These are phyloP conservation scores for Rhogogaster chlorosoma DNA, from an alignment of 2,888 invertebrate genomes.

Conservation along the genomic window DNA sequence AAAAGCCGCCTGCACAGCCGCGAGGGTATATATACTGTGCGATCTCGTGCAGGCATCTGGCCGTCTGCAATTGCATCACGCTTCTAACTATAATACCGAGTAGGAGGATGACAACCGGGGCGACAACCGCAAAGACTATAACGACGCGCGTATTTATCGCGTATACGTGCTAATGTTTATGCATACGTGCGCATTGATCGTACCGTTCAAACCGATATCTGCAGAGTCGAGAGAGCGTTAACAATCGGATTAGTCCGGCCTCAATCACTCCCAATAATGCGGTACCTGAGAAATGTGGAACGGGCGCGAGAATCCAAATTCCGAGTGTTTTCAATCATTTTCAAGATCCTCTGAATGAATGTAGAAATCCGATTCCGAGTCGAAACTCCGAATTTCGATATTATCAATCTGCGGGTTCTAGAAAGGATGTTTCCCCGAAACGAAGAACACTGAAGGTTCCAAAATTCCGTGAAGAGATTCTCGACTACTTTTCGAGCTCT, in stretches of 20 bases:
- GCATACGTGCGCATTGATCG: slow-evolving; percentile 14
- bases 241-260: slow-evolving; percentile 33
- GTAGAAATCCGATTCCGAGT: no score
- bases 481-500: no score
- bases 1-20: not conserved
- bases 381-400: no score
- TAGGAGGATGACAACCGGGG: slow-evolving; percentile 33
- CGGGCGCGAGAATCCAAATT: not conserved
- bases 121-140: not conserved
- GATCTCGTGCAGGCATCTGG: slow-evolving; percentile 15
- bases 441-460: no score
- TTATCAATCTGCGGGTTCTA: no score
- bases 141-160: not conserved
- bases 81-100: slow-evolving; percentile 9
- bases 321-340: not conserved
- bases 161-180: slow-evolving; percentile 20
- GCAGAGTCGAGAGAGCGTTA: not conserved
- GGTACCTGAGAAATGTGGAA: not conserved
- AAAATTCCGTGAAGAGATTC: no score
- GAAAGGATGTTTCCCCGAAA: no score
- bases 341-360: no score
- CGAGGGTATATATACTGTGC: not conserved
- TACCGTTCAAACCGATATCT: not conserved
- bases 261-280: not conserved
- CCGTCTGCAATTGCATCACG: slow-evolving; percentile 29